These are phyloP conservation scores for Sinonovacula constricta DNA, from an alignment of 1,140 invertebrate species.

Conservation along the genomic window DNA sequence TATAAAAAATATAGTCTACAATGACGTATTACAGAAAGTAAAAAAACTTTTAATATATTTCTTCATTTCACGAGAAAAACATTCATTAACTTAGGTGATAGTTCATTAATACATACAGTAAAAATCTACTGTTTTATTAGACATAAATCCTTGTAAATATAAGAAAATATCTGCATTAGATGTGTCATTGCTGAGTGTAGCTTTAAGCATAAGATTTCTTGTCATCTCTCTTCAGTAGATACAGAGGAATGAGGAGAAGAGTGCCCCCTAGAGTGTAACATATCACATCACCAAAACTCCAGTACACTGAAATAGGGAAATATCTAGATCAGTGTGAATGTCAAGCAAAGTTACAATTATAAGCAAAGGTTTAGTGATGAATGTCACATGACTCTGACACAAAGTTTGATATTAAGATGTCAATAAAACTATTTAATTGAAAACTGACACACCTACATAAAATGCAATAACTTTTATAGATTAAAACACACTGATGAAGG, in stretches of 20 bases:
- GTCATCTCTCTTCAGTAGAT: constrained; percentile 43
- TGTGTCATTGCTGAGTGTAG: no score
- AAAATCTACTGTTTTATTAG: no score
- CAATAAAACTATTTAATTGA: neutral
- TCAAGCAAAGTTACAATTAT: neutral
- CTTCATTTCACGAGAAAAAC: no score
- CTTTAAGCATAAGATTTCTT: no score
- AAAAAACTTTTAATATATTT: no score
- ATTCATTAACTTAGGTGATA: no score
- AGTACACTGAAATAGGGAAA: constrained; percentile 68
- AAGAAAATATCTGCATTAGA: no score
- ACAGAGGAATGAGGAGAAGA: constrained; percentile 55
- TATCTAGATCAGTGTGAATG: neutral
- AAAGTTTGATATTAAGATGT: neutral
- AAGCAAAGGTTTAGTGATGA: neutral
- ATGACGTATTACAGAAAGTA: no score
- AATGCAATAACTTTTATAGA: neutral
- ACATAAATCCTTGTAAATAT: no score
- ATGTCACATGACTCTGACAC: neutral
- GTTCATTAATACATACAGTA: no score
- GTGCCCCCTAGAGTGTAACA: constrained; percentile 68
- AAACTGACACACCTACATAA: neutral
- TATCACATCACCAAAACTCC: constrained; percentile 69
- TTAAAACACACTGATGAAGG: neutral
- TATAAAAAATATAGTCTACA: no score